Evolutionary conservation across 2,888 invertebrate genomes (phyloP), one percentile per base, ranked within the genome.

Genomic region (Dorcus hopei): DNA sequence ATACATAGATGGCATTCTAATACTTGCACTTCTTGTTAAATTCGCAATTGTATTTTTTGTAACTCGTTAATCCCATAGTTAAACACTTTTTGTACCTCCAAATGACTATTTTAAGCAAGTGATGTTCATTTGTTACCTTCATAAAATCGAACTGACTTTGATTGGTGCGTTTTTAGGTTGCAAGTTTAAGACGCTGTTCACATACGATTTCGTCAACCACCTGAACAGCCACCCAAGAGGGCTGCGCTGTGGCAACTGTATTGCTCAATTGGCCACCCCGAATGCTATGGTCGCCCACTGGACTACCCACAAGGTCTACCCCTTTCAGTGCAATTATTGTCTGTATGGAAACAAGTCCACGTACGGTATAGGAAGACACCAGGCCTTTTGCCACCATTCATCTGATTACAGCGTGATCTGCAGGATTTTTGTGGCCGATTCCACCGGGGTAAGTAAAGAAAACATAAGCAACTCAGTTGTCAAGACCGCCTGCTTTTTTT

Each of bases 311-410:
- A 72, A 74, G 2, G 76, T 80, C 49, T 75, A 73, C 52, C 75
- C 75, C 19, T 82, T 77, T 58, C 81, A 83, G 60, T 84, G 84
- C 61, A 71, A 81, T 3, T 82, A 81, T 66, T 84, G 84, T 64
- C 48, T 71, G 0, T 74, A 71, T 63, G 82, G 81, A 2, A 70
- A 76, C 1, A 71, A 76, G 9, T 69, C 68, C 1, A 63, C 72
- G 2, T 70, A 72, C 2, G 77, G 79, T 3, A 73, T 85, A 59
- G 74, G 80, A 40, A 71, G 69, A 8, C 86, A 86, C 73, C 77
- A 83, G 57, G 77, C 78, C 23, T 61, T 69, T 4, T 61, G 66
- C n/a, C 82, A 83, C 68, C 76, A 74, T 41, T 75, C 79, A 58
- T 71, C 77, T 52, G 67, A 72, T 9, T 74, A 79, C 0, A 73